These are phyloP conservation scores for Synanthedon tipuliformis DNA, from an alignment of 2,888 invertebrate species.

Conservation along the genomic window DNA sequence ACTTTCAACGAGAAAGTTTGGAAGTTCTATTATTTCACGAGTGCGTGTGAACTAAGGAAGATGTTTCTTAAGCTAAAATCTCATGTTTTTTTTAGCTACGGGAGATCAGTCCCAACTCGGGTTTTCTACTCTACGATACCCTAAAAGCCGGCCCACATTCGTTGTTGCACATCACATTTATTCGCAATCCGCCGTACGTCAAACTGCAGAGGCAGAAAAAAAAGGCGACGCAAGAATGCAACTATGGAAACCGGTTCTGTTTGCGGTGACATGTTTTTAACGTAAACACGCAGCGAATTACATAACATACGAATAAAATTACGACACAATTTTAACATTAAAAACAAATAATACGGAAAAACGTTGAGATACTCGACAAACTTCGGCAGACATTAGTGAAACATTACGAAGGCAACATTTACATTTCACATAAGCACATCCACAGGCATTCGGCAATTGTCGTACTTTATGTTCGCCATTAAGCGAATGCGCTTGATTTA, in stretches of 20 bases:
- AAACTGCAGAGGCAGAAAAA: slow-evolving; percentile 21
- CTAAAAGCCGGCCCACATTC: not conserved
- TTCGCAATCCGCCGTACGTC: slow-evolving; percentile 32
- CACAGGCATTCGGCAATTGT: not conserved
- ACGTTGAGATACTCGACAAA: not conserved
- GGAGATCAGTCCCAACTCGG: too few relatives aligned
- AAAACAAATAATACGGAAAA: not conserved
- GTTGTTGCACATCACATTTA: slow-evolving; percentile 28
- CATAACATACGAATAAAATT: slow-evolving; percentile 20
- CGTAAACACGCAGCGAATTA: slow-evolving; percentile 21
- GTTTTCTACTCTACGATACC: too few relatives aligned
- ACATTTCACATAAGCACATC: not conserved
- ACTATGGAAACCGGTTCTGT: slow-evolving; percentile 21
- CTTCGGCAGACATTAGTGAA: not conserved
- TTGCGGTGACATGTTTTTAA: slow-evolving; percentile 21
- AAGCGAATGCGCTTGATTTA: slow-evolving; percentile 34
- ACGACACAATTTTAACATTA: slow-evolving; percentile 9
- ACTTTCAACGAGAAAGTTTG: too few relatives aligned
- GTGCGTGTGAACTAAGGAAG: too few relatives aligned
- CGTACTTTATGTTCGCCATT: slow-evolving; percentile 7
- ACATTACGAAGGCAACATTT: not conserved
- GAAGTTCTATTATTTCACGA: too few relatives aligned
- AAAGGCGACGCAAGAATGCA: slow-evolving; percentile 4
- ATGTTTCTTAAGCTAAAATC: too few relatives aligned
- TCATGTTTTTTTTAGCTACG: too few relatives aligned